Evolutionary conservation across 2,797 vertebrate species (phyloP), one percentile per base, ranked within the genome.

Genomic region (Pangasius mekongensis): DNA sequence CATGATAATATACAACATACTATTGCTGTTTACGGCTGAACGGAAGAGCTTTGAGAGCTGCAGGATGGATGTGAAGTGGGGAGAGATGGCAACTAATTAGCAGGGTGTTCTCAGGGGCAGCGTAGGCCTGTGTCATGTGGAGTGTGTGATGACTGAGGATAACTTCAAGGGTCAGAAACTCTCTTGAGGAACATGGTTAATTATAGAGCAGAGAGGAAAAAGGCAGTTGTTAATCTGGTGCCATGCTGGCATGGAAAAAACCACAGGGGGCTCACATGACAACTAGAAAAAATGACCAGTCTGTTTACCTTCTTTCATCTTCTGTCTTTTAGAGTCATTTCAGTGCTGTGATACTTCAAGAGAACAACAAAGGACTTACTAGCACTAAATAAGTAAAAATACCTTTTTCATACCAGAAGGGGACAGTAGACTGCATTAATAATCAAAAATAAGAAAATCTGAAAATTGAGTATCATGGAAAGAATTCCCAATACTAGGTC

Each of bases 201-300:
- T 91, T 89, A 89, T 89, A 91, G 93, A 90, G 91, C 88, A 43
- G 30, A 82, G 49, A 27, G 67, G 24, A 83, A 85, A 77, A 84
- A 80, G 74, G 86, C 73, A 86, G 85, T 86, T 88, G 89, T 89
- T 88, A 91, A 86, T 84, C 62, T 86, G 66, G 78, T 89, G 85
- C 80, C 84, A 73, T 56, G 74, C 85, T 90, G 88, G 87, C 87
- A 82, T 22, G 84, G 76, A 86, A 78, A 73, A 85, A 89, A 86
- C 20, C 60, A 78, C n/a, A 76, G 36, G 80, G 62, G 71, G n/a
- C 43, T 77, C 20, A 43, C 16, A 84, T 62, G 82, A 60, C 85
- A 85, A 77, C 27, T 49, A 52, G 71, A 86, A 77, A 78, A 52
- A 43, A 87, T 83, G 73, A 54, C 73, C 88, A 52, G 49, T 39